These are phyloP conservation scores for Parnassius smintheus DNA, from an alignment of 2,888 invertebrate genomes.

Conservation along the genomic window DNA sequence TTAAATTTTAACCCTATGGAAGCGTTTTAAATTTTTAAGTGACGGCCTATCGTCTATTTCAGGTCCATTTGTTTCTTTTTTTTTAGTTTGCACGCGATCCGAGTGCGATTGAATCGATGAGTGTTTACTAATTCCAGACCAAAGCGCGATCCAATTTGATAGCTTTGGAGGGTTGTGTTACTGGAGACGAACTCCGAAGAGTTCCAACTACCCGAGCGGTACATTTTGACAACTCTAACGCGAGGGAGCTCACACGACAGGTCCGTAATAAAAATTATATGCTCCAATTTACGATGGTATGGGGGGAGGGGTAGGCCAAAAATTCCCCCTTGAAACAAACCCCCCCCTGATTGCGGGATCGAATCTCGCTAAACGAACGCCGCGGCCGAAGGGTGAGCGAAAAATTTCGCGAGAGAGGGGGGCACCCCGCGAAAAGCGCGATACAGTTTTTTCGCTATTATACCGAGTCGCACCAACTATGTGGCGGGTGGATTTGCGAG, in stretches of 20 bases:
- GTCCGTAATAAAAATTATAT: slow-evolving; percentile 80
- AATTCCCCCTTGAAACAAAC: slow-evolving; percentile 52
- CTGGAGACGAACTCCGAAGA: neutral
- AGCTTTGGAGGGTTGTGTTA: too few relatives aligned
- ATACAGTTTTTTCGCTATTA: slow-evolving; percentile 76
- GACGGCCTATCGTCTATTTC: too few relatives aligned
- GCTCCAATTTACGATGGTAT: slow-evolving; percentile 78
- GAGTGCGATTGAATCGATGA: too few relatives aligned
- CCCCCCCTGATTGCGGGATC: slow-evolving; percentile 76
- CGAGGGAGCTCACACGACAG: slow-evolving; percentile 67
- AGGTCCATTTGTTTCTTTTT: too few relatives aligned
- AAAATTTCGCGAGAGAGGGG: slow-evolving; percentile 53
- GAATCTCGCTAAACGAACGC: slow-evolving; percentile 75
- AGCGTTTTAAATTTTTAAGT: too few relatives aligned
- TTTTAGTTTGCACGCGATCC: too few relatives aligned
- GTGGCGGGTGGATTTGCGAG: slow-evolving; percentile 53
- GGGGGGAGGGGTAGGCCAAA: slow-evolving; percentile 55
- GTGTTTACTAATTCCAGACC: too few relatives aligned
- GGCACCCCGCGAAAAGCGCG: slow-evolving; percentile 53
- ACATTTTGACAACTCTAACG: slow-evolving; percentile 45
- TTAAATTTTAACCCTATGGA: too few relatives aligned
- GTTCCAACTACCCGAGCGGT: slow-evolving; percentile 5
- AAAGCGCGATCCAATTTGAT: too few relatives aligned
- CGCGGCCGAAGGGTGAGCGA: slow-evolving; percentile 48
- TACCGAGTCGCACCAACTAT: slow-evolving; percentile 73